phyloP scores from a whole-genome alignment of 2,797 vertebrate species.

The Mycteria americana region DNA sequence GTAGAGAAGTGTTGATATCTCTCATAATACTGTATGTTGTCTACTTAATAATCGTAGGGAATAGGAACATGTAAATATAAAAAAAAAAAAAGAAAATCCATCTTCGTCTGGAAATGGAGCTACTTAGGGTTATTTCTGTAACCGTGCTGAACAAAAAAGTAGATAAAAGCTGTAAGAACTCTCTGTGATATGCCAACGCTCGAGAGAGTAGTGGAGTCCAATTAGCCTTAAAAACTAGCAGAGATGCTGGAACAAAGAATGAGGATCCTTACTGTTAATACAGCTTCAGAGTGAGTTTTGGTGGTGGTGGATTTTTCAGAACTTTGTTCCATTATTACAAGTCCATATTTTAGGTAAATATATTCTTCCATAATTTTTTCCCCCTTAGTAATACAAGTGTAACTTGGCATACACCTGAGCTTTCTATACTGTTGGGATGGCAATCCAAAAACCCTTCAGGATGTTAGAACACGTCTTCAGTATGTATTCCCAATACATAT shows the following conservation, averaged over 20 bases:
- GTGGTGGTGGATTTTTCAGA: background rate
- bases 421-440: background rate
- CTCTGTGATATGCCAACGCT: background rate
- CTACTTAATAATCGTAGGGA: background rate
- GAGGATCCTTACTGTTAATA: background rate
- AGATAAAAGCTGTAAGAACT: background rate
- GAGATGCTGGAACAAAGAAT: background rate
- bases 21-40: background rate
- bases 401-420: background rate
- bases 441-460: background rate
- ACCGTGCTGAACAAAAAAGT: background rate
- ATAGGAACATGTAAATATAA: background rate
- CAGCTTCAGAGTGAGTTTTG: background rate
- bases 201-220: background rate
- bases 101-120: background rate
- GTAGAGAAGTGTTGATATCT: background rate
- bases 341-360: background rate
- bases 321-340: background rate
- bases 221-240: background rate
- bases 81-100: background rate
- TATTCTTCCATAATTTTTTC: background rate
- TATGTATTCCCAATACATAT: background rate
- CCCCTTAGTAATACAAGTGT: background rate
- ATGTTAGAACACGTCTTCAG: background rate
- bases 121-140: background rate